Evolutionary conservation across 2,888 invertebrate genomes (phyloP), one percentile per base, ranked within the genome.

Genomic region (Macroteleia sp.): DNA sequence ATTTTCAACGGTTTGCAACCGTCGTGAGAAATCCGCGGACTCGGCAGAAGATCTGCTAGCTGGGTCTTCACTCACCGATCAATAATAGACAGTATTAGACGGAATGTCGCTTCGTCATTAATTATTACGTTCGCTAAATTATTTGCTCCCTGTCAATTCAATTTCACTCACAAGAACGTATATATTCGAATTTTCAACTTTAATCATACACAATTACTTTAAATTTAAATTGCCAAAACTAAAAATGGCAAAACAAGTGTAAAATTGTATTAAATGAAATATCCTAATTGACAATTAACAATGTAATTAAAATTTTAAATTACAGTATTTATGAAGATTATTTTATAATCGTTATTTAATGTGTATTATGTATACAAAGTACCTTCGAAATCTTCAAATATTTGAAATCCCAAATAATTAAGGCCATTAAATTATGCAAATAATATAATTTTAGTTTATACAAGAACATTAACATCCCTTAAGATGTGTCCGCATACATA

Each of bases 1-100:
- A 78, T 78, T 74, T 76, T 74, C 73, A 67, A 67, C 67, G 54
- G 69, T 64, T 61, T 66, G 64, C 69, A 41, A 69, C 52, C 57
- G 61, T 62, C 64, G 64, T 59, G 69, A 69, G 57, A 69, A 69
- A 67, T 73, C 44, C 59, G 64, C 62, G 69, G 30, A 30, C 62
- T 62, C 52, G 48, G 41, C 34, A 57, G 56, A 62, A 67, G 48
- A 77, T 32, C 41, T 50, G n/a, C 46, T 34, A 30, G 48, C 52
- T 17, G 28, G 14, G 46, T 20, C 32, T 48, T 56, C 17, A 44
- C 57, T 69, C 30, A 19, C 59, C 22, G 57, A 73, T 77, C 44
- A 67, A 77, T 77, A 70, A 64, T 66, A 61, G 36, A 67, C 59
- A 32, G 57, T 57, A 44, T 59, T 54, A 57, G 71, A 50, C 66